These are phyloP conservation scores for Yponomeuta evonymella DNA, from an alignment of 2,888 invertebrate genomes.

Conservation along the genomic window DNA sequence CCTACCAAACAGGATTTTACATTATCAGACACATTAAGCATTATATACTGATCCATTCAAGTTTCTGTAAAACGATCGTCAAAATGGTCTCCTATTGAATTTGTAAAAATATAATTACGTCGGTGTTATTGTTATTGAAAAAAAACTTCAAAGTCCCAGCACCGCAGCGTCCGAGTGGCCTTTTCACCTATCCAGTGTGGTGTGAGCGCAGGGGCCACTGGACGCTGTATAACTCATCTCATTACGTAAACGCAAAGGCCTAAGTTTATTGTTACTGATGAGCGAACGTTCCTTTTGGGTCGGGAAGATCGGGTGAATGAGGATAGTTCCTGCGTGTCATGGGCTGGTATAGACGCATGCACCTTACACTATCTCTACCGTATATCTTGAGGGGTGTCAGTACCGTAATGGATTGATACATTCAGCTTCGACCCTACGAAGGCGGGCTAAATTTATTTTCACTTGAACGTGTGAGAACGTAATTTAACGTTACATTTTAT, in stretches of 20 bases:
- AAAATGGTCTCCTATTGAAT: too few relatives aligned
- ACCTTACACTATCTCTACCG: conserved; percentile 43
- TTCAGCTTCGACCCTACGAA: conserved; percentile 43
- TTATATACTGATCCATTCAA: too few relatives aligned
- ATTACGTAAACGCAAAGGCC: too few relatives aligned
- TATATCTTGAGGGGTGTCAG: conserved; percentile 60
- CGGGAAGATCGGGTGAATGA: background rate
- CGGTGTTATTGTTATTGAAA: background rate
- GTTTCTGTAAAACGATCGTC: too few relatives aligned
- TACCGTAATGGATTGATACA: conserved; percentile 71
- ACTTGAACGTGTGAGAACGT: background rate
- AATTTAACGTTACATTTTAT: conserved; percentile 18
- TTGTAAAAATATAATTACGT: background rate
- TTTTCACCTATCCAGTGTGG: too few relatives aligned
- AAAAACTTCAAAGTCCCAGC: too few relatives aligned
- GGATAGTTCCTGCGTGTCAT: background rate
- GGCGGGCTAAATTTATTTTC: conserved; percentile 23
- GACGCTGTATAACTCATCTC: too few relatives aligned
- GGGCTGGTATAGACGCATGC: background rate
- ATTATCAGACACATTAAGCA: too few relatives aligned
- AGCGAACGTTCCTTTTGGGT: background rate
- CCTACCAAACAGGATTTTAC: too few relatives aligned
- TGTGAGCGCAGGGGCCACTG: too few relatives aligned
- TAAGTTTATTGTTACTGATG: too few relatives aligned
- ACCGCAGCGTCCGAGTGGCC: too few relatives aligned